These are phyloP conservation scores for Pitta sordida DNA, from an alignment of 2,113 vertebrate species.

Conservation along the genomic window DNA sequence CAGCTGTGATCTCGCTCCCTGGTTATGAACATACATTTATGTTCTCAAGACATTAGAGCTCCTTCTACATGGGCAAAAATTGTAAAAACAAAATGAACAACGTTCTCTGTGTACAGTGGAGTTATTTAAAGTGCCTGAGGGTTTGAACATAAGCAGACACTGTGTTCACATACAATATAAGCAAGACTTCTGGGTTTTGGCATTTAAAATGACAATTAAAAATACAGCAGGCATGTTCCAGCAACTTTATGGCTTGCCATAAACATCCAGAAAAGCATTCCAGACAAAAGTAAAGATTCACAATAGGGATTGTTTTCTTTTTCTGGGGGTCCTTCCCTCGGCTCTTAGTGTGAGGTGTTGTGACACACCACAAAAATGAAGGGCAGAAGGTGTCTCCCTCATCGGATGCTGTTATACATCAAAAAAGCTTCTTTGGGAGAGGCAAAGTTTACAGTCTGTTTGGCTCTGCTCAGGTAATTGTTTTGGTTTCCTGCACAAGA, in stretches of 20 bases:
- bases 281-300: constrained; percentile 22
- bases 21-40: constrained; percentile 54
- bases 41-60: constrained; percentile 11
- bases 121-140: constrained; percentile 73
- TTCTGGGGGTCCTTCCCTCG: not conserved
- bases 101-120: constrained; percentile 69
- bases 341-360: not conserved
- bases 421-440: not conserved
- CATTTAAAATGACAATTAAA: constrained; percentile 65
- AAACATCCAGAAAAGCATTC: constrained; percentile 43
- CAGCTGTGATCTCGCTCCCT: constrained; percentile 42
- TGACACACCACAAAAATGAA: not conserved
- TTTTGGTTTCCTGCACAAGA: not conserved
- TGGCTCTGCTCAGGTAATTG: not conserved
- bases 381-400: not conserved
- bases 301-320: not conserved
- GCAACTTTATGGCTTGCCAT: constrained; percentile 32
- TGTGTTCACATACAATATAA: constrained; percentile 43
- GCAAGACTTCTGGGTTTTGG: constrained; percentile 66
- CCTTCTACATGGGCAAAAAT: constrained; percentile 65
- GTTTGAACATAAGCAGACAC: constrained; percentile 74
- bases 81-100: constrained; percentile 73
- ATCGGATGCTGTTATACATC: not conserved
- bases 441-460: not conserved
- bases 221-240: constrained; percentile 50